Percentiles rank a stretch among this genome's conserved stretches.
These are phyloP conservation scores for Propithecus deckenii DNA, from an alignment of 2,797 vertebrate species.

Conservation along the genomic window DNA sequence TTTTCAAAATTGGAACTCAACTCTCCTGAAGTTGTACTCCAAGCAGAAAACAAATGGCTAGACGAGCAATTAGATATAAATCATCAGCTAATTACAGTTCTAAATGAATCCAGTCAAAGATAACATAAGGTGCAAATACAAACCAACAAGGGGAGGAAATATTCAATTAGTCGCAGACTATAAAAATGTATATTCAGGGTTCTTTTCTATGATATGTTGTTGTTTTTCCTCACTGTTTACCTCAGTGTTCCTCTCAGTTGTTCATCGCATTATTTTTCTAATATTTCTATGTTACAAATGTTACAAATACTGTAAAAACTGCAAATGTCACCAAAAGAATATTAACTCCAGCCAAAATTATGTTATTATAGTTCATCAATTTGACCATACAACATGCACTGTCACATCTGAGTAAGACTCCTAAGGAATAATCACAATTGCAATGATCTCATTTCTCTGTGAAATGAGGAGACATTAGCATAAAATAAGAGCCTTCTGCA, in stretches of 20 bases:
- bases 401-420: neutral
- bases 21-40: neutral
- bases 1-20: neutral
- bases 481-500: neutral
- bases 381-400: neutral
- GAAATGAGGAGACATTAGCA: neutral
- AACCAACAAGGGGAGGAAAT: neutral
- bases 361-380: neutral
- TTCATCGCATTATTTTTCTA: neutral
- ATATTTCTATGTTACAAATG: neutral
- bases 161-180: neutral
- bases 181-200: neutral
- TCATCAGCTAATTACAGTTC: neutral
- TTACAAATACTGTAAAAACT: neutral
- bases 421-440: neutral
- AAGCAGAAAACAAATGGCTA: neutral
- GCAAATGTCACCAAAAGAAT: neutral
- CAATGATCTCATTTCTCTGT: neutral
- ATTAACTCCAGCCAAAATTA: neutral
- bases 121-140: neutral
- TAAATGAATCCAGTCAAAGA: neutral
- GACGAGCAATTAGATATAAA: neutral
- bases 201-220: neutral
- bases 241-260: neutral
- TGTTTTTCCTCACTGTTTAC: neutral